phyloP scores from a whole-genome alignment of 1,140 invertebrate genomes.

The Drosophila repleta region DNA sequence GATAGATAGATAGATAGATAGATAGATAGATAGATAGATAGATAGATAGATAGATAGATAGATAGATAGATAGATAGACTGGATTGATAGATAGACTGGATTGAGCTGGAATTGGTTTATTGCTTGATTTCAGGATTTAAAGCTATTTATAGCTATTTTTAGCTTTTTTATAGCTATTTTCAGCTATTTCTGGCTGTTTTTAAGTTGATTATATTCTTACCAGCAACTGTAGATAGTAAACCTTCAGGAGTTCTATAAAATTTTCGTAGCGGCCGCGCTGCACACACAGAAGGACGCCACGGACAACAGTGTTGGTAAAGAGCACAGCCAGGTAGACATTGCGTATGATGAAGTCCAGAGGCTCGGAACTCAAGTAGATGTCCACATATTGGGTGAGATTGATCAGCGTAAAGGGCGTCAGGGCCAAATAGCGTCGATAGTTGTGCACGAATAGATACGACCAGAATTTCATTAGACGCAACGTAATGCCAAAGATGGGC shows the following conservation, averaged over 20 bases:
- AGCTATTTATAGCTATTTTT: too few relatives aligned
- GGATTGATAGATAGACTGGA: too few relatives aligned
- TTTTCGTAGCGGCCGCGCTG: constrained; percentile 59
- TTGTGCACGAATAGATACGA: constrained; percentile 74
- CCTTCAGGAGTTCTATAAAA: constrained; percentile 47
- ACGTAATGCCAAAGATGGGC: constrained; percentile 61
- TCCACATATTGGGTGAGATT: constrained; percentile 73
- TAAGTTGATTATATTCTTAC: too few relatives aligned
- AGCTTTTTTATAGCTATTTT: too few relatives aligned
- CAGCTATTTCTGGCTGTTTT: too few relatives aligned
- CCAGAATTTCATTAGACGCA: constrained; percentile 76
- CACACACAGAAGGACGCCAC: constrained; percentile 58
- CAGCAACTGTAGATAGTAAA: constrained; percentile 14
- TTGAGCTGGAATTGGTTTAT: too few relatives aligned
- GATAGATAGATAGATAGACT: too few relatives aligned
- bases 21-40: too few relatives aligned
- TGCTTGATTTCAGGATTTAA: too few relatives aligned
- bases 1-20: too few relatives aligned
- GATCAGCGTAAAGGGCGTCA: constrained; percentile 60
- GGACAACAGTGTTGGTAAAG: constrained; percentile 65
- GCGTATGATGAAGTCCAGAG: constrained; percentile 69
- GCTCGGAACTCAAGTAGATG: constrained; percentile 68
- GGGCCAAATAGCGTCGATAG: constrained; percentile 70
- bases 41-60: too few relatives aligned
- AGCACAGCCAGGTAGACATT: constrained; percentile 71